These are phyloP conservation scores for Nymphalis urticae DNA, from an alignment of 2,888 invertebrate genomes.

Conservation along the genomic window DNA sequence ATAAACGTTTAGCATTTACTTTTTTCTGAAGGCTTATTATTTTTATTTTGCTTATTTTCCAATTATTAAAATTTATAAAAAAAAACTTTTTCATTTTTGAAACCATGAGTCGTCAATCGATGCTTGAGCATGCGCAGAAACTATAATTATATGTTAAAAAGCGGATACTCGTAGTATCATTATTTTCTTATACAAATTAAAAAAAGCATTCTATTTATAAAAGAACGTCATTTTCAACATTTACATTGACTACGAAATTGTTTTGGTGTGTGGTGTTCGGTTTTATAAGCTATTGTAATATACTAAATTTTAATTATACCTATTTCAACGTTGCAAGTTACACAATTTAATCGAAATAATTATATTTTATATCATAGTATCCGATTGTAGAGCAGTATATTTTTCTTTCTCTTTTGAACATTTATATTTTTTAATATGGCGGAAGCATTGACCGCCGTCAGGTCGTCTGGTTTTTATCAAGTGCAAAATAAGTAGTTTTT, in stretches of 20 bases:
- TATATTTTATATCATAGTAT: conserved; percentile 32
- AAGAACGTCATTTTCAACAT: too few relatives aligned
- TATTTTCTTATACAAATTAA: not conserved
- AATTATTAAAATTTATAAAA: not conserved
- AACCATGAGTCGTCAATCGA: not conserved
- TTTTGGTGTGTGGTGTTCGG: too few relatives aligned
- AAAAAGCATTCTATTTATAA: too few relatives aligned
- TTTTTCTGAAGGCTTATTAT: too few relatives aligned
- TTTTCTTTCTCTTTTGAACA: conserved; percentile 65
- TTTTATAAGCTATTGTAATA: not conserved
- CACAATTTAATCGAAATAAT: not conserved
- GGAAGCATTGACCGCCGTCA: conserved; percentile 78
- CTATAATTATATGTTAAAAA: not conserved
- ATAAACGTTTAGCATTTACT: too few relatives aligned
- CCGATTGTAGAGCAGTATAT: conserved; percentile 40
- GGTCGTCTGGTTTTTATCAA: conserved; percentile 69
- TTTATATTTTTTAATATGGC: conserved; percentile 76
- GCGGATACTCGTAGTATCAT: not conserved
- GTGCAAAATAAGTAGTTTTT: conserved; percentile 56
- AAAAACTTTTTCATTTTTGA: conserved; percentile 1
- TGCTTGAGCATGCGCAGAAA: conserved; percentile 9
- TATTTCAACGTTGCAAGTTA: not conserved
- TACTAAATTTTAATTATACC: not conserved
- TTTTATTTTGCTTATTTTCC: not conserved
- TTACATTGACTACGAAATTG: not conserved